Percentiles rank a stretch among this genome's conserved stretches.
phyloP scores from a whole-genome alignment of 1,140 invertebrate genomes.

The Caenorhabditis elegans region WBcel235 BX284606.5:12514501-12515000 shows the following conservation, averaged over 20 bases:
- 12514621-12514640: neutral
- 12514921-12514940: too few relatives aligned
- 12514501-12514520: neutral
- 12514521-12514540: neutral
- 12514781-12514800: neutral
- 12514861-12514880: too few relatives aligned
- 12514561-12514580: slow-evolving; percentile 10
- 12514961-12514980: too few relatives aligned
- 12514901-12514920: too few relatives aligned
- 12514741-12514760: neutral
- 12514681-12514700: neutral
- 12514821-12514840: too few relatives aligned
- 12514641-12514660: slow-evolving; percentile 20
- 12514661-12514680: slow-evolving; percentile 8
- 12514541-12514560: slow-evolving; percentile 14
- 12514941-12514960: too few relatives aligned
- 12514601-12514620: neutral
- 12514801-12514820: neutral
- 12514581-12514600: neutral
- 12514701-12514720: neutral
- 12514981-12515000: too few relatives aligned
- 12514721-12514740: slow-evolving; percentile 6
- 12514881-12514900: too few relatives aligned
- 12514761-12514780: neutral
- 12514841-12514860: too few relatives aligned